Evolutionary conservation across 2,113 vertebrate species (phyloP).

Genomic region (Xyrauchen texanus): DNA sequence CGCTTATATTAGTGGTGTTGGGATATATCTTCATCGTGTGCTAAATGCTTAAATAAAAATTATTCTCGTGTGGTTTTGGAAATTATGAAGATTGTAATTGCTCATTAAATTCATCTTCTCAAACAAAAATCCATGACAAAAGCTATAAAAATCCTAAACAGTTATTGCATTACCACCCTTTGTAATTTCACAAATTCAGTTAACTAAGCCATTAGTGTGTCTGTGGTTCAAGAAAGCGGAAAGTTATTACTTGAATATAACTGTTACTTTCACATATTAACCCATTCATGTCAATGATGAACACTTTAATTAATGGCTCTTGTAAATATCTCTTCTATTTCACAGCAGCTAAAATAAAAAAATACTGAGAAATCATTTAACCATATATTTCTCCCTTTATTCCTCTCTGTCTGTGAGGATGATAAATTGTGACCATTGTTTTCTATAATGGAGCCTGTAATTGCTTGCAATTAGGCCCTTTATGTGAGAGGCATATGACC

Average conservation of each 20-base stretch:
- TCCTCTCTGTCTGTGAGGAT: constrained; percentile 38
- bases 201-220: constrained; percentile 1
- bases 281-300: constrained; percentile 19
- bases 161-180: background rate
- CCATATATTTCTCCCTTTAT: constrained; percentile 28
- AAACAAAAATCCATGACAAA: background rate
- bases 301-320: constrained; percentile 5
- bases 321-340: constrained; percentile 17
- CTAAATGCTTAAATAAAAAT: too few species aligned
- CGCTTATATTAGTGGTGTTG: too few species aligned
- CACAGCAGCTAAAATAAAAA: background rate
- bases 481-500: constrained; percentile 48
- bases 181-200: constrained; percentile 10
- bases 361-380: constrained; percentile 21
- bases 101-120: background rate
- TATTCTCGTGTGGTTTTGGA: background rate
- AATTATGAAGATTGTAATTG: background rate
- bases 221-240: background rate
- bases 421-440: constrained; percentile 50
- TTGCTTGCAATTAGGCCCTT: constrained; percentile 50
- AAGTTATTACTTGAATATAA: background rate
- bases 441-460: constrained; percentile 54
- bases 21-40: too few species aligned
- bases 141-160: background rate
- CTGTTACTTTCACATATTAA: background rate